phyloP scores from a whole-genome alignment of 2,797 vertebrate species.

The Protonibea diacanthus region DNA sequence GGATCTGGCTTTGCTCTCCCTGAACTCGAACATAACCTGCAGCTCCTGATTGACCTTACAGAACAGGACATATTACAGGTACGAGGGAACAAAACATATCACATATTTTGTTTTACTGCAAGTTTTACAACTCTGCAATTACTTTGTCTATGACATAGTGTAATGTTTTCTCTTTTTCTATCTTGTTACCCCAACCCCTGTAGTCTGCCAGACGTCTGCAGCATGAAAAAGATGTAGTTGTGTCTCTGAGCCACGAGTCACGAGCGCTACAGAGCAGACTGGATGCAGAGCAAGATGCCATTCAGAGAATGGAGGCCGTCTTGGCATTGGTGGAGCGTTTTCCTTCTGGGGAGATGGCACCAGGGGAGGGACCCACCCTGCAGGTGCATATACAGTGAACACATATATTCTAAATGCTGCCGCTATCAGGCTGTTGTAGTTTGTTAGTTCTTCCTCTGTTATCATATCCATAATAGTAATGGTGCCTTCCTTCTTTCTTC shows the following conservation, averaged over 20 bases:
- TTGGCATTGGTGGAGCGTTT: conserved; percentile 93
- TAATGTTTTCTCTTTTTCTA: background rate
- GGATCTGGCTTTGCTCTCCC: conserved; percentile 91
- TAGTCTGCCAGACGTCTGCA: conserved; percentile 94
- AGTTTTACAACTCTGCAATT: background rate
- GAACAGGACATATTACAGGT: conserved; percentile 99
- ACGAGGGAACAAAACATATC: conserved; percentile 15
- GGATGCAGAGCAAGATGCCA: conserved; percentile 86
- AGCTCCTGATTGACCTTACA: conserved; percentile 96
- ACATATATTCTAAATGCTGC: background rate
- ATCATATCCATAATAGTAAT: conserved; percentile 3
- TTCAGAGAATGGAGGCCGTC: conserved; percentile 91
- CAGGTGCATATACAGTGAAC: conserved; percentile 70
- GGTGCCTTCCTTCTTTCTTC: conserved; percentile 14
- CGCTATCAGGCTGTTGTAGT: background rate
- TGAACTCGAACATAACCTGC: conserved; percentile 97
- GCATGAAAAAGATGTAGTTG: conserved; percentile 95
- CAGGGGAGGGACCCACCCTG: conserved; percentile 87
- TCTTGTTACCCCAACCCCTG: background rate
- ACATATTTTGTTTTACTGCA: background rate
- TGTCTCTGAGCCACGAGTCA: conserved; percentile 93
- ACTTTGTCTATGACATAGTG: background rate
- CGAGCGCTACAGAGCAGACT: conserved; percentile 88
- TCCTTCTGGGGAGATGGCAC: conserved; percentile 86
- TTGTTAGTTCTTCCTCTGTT: background rate